A percentile compares a stretch with the other conserved stretches of the same genome.
These are phyloP conservation scores for Thysanoteuthis rhombus DNA, from an alignment of 2,888 invertebrate genomes.

Conservation along the genomic window DNA sequence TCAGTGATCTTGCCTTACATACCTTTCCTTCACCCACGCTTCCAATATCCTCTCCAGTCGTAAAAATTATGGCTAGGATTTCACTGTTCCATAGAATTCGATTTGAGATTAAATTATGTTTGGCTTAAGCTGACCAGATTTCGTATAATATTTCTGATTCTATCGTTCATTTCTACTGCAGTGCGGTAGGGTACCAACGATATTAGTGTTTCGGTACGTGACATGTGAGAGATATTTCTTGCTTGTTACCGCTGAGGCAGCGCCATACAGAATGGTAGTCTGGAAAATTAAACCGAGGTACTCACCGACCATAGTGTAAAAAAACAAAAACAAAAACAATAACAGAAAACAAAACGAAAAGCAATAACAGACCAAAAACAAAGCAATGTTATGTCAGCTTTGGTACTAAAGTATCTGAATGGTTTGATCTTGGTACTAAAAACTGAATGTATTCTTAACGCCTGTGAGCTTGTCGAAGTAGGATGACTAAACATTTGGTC, in stretches of 20 bases:
- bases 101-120: neutral
- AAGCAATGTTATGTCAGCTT: too few relatives aligned
- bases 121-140: conserved; percentile 12
- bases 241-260: neutral
- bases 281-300: neutral
- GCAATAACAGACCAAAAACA: too few relatives aligned
- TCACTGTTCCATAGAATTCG: neutral
- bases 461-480: too few relatives aligned
- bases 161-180: neutral
- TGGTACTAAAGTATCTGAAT: too few relatives aligned
- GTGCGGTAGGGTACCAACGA: neutral
- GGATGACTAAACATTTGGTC: too few relatives aligned
- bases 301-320: neutral
- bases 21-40: neutral
- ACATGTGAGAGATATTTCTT: neutral
- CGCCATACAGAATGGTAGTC: neutral
- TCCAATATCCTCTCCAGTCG: neutral
- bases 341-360: too few relatives aligned
- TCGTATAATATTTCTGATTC: conserved; percentile 12
- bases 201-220: neutral
- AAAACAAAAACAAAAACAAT: too few relatives aligned
- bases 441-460: too few relatives aligned
- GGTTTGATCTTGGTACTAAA: too few relatives aligned
- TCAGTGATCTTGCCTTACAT: neutral
- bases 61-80: neutral